phyloP scores from a whole-genome alignment of 2,797 vertebrate species.

The Bryconaethiops microstoma region DNA sequence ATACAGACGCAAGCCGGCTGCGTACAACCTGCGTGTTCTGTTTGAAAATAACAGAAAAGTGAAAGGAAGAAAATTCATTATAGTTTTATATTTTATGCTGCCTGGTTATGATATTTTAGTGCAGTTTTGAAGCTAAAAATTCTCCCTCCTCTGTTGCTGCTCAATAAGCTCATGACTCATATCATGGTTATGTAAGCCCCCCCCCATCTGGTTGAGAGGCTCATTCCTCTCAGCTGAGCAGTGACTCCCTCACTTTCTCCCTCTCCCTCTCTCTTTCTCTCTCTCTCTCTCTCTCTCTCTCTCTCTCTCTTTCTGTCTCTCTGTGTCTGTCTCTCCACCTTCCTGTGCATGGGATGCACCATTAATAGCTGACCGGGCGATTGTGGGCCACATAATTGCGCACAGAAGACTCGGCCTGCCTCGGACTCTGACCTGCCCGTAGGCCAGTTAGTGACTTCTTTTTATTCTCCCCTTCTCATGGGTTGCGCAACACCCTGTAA shows the following conservation, averaged over 20 bases:
- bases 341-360: slow-evolving; percentile 60
- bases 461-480: not conserved
- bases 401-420: slow-evolving; percentile 30
- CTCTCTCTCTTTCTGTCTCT: not conserved
- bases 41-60: not conserved
- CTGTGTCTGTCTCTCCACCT: slow-evolving; percentile 36
- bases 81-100: not conserved
- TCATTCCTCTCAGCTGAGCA: slow-evolving; percentile 66
- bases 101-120: slow-evolving; percentile 47
- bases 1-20: not conserved
- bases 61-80: slow-evolving; percentile 1
- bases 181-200: slow-evolving; percentile 76
- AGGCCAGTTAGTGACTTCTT: slow-evolving; percentile 21
- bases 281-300: not conserved
- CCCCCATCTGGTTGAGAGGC: slow-evolving; percentile 67
- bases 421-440: slow-evolving; percentile 17
- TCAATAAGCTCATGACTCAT: slow-evolving; percentile 76
- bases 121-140: slow-evolving; percentile 45
- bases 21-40: not conserved
- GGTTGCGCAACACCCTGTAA: slow-evolving; percentile 26
- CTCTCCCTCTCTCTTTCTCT: not conserved
- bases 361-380: slow-evolving; percentile 58
- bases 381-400: slow-evolving; percentile 32
- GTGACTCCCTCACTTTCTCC: slow-evolving; percentile 36
- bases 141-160: slow-evolving; percentile 34